Percentiles rank a stretch among this genome's conserved stretches.
phyloP scores from a whole-genome alignment of 2,113 vertebrate genomes.

The Acrocephalus arundinaceus region DNA sequence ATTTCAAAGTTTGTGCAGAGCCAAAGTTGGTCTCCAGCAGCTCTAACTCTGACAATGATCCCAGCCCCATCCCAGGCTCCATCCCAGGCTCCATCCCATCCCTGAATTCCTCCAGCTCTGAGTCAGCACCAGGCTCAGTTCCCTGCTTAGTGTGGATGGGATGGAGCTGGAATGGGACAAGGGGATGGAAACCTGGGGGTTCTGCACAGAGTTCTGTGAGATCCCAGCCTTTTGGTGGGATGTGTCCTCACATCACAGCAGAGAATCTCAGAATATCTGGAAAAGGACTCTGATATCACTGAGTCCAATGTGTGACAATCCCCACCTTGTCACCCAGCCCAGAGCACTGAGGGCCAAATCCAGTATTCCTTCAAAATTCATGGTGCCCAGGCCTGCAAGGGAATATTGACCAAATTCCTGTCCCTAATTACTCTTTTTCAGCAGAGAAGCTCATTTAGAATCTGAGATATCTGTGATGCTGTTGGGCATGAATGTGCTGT shows the following conservation, averaged over 20 bases:
- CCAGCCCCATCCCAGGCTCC: background rate
- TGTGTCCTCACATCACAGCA: background rate
- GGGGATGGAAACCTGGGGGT: background rate
- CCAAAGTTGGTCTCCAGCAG: background rate
- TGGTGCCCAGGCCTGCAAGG: accelerated
- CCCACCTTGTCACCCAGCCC: background rate
- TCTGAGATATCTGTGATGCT: accelerated
- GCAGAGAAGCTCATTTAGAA: background rate
- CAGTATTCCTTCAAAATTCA: background rate
- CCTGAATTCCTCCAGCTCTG: background rate
- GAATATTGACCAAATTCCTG: background rate
- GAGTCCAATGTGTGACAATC: background rate
- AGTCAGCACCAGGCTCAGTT: background rate
- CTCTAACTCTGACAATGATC: background rate
- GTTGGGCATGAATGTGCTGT: background rate
- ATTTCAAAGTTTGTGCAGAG: background rate
- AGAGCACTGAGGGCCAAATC: background rate
- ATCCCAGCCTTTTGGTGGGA: background rate
- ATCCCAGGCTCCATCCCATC: background rate
- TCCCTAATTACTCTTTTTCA: background rate
- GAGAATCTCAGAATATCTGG: background rate
- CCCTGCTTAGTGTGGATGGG: conserved; percentile 15
- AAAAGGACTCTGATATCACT: accelerated
- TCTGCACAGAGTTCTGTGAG: background rate
- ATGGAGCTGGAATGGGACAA: conserved; percentile 24